Base-by-base conservation (phyloP, 2,797 vertebrate genomes). In the Sebastes kiyomatsui region DNA sequence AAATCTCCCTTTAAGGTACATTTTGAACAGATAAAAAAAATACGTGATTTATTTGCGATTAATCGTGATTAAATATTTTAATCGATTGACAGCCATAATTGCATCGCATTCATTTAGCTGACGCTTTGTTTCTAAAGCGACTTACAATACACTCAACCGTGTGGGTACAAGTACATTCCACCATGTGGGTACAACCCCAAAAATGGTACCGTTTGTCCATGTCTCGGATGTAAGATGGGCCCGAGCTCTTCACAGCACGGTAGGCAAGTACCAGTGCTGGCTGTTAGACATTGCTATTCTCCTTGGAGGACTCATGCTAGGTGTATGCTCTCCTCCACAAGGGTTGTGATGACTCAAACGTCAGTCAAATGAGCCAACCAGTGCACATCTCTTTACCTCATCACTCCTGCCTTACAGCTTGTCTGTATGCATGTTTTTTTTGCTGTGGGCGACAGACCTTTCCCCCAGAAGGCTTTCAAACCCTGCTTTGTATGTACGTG, bases 401-500 rank as follows among this genome's bases (percentile, higher is more conserved):
- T 67, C 52, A 14, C 54, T 75, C 30, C 60, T 35, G 70, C 67
- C 60, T 78, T 62, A 14, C 42, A 84, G 62, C 72, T 66, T 65
- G 71, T 80, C 76, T 82, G 71, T 23, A 71, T 87, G 84, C 72
- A 72, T 86, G 75, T 89, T 87, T 76, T 81, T 49, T 49, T 16
- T 25, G 75, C 82, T 55, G 14, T 56, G 75, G 77, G 83, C 52
- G 76, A 85, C 79, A 79, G 82, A 87, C 83, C 69, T 90, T 83
- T 72, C 64, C 61, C 71, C 76, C 82, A 78, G 62, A 80, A 79
- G 67, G 61, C 81, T 84, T 76, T 85, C 49, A 67, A 72, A 75
- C 46, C 54, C 72, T 69, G 70, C 81, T 80, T 83, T 86, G 74
- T 86, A 80, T 88, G 83, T 83, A 58, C 14, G 35, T 25, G 68